These are phyloP conservation scores for Dendronephthya gigantea DNA, from an alignment of 64 coral and sea anemone species.

Conservation along the genomic window DNA sequence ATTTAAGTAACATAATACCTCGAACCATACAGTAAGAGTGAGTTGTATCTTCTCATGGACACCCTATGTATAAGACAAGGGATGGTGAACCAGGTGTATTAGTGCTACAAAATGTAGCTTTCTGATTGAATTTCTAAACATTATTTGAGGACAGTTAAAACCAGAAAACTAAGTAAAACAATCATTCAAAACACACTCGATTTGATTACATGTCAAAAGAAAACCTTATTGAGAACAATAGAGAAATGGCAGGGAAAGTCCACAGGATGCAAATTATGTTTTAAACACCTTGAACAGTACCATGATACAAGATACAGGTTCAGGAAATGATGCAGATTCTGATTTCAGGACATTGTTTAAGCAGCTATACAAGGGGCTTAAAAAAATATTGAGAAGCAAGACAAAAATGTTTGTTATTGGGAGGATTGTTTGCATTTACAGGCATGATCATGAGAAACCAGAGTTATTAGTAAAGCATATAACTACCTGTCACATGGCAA, in stretches of 20 bases:
- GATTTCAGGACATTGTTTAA: too few species aligned
- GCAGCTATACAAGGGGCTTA: background rate
- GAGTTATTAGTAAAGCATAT: too few species aligned
- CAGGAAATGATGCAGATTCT: background rate
- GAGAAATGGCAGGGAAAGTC: background rate
- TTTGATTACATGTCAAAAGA: constrained; percentile 11
- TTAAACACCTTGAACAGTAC: background rate
- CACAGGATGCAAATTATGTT: background rate
- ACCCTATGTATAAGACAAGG: background rate
- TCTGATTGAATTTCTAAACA: too few species aligned
- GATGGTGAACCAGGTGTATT: background rate
- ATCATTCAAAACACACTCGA: too few species aligned
- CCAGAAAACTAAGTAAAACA: too few species aligned
- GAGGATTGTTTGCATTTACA: background rate
- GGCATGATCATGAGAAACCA: background rate
- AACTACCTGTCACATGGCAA: too few species aligned
- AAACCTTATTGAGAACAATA: background rate
- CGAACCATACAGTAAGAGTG: background rate
- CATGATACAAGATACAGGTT: background rate
- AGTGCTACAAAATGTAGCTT: background rate
- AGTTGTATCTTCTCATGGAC: background rate
- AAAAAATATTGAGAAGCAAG: background rate
- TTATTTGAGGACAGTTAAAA: too few species aligned
- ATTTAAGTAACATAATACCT: background rate
- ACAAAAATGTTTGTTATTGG: background rate